Base-by-base conservation (phyloP, 2,797 vertebrate genomes). In the Caiman crocodilus region DNA sequence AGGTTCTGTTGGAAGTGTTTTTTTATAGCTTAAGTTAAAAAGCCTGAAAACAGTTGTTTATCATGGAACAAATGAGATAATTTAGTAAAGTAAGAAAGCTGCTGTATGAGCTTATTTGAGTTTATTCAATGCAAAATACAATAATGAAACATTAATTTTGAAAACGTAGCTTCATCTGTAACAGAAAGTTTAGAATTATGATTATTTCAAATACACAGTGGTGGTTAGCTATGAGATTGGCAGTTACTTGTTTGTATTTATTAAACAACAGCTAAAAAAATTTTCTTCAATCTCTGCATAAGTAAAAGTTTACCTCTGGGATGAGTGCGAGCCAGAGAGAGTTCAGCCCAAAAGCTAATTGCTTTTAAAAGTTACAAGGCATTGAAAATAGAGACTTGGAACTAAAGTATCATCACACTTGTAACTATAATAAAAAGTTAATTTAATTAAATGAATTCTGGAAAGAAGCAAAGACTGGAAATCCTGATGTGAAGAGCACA, bases 361-460 rank as follows among this genome's bases (percentile, higher is more conserved):
- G 20, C 55, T 94, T 95, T 87, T 42, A 8, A 85, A 94, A 58
- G 23, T 79, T 76, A 13, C 67, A 28, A 75, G 78, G 64, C 63
- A 50, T 2, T 90, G 78, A 81, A 79, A 79, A 80, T 74, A 85
- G 67, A 76, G 87, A 86, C 58, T 74, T 81, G 65, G 35, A 94
- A 87, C n/a, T 82, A 57, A 88, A 95, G 88, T 63, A 7, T 42
- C n/a, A 16, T 82, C 63, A 90, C 15, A 2, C 42, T 93, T 55
- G 65, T 64, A 82, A 87, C 26, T 63, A 30, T 67, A 92, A 84
- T 85, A 95, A 89, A 90, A 69, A 89, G 67, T 89, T 67, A 25
- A 56, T 93, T 91, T 93, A 93, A 71, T 92, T 88, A 67, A 93
- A 87, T 30, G 12, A 58, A 17, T 91, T 92, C 87, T 92, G 84